phyloP scores from a whole-genome alignment of 2,113 vertebrate genomes.

The Rynchops niger region DNA sequence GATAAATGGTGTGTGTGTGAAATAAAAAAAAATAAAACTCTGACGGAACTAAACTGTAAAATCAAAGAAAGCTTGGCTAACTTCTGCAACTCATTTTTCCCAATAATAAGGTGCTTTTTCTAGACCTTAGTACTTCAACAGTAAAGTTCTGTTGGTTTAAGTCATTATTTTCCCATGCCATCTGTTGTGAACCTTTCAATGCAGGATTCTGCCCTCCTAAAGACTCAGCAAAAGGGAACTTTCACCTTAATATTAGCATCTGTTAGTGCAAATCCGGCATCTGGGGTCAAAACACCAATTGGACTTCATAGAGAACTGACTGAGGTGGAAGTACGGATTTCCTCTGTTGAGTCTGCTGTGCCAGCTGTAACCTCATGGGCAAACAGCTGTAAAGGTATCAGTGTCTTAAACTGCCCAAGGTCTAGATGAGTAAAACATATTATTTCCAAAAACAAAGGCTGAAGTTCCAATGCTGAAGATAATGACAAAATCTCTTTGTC shows the following conservation, averaged over 20 bases:
- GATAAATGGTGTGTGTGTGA: neutral
- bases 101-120: neutral
- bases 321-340: neutral
- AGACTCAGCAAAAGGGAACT: neutral
- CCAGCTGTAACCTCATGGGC: neutral
- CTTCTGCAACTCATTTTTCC: neutral
- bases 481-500: neutral
- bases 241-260: neutral
- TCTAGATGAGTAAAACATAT: neutral
- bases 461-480: neutral
- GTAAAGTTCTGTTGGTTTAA: neutral
- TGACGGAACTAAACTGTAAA: neutral
- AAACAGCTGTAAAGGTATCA: neutral
- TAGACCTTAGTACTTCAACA: neutral
- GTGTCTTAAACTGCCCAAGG: neutral
- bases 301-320: neutral
- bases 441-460: neutral
- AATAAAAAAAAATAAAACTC: neutral
- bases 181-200: accelerated
- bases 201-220: neutral
- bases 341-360: neutral
- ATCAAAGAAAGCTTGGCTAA: neutral
- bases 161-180: neutral
- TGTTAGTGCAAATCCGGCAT: neutral
- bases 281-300: neutral